Percentiles rank a stretch among this genome's conserved stretches.
These are phyloP conservation scores for Halocaridina rubra DNA, from an alignment of 2,888 invertebrate genomes.

Conservation along the genomic window DNA sequence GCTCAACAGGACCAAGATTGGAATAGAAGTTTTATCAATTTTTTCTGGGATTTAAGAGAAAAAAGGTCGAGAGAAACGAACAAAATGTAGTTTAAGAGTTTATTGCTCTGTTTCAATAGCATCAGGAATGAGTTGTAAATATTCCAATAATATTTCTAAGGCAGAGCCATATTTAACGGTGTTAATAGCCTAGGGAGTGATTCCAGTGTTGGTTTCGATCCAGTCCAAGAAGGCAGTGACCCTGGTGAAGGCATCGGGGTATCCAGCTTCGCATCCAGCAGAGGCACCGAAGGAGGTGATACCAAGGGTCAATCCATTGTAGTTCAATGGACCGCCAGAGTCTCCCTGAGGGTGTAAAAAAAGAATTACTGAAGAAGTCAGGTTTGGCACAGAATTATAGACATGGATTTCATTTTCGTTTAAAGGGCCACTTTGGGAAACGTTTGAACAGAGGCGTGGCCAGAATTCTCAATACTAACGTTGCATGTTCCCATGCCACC, in stretches of 20 bases:
- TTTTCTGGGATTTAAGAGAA: not conserved
- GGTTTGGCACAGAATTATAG: too few relatives aligned
- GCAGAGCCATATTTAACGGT: not conserved
- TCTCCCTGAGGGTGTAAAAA: too few relatives aligned
- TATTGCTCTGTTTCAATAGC: not conserved
- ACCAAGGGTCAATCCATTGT: conserved; percentile 66
- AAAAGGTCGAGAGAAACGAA: not conserved
- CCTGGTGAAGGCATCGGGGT: too few relatives aligned
- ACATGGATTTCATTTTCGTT: too few relatives aligned
- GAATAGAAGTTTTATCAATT: not conserved
- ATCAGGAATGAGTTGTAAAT: not conserved
- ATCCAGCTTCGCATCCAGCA: too few relatives aligned
- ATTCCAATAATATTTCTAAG: too few relatives aligned
- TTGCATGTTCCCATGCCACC: conserved; percentile 53
- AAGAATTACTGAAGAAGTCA: too few relatives aligned
- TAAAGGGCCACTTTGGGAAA: too few relatives aligned
- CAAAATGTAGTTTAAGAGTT: not conserved
- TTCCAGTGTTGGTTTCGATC: conserved; percentile 67
- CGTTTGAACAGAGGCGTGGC: too few relatives aligned
- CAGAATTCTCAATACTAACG: too few relatives aligned
- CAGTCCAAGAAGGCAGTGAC: conserved; percentile 67
- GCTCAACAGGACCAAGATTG: too few relatives aligned
- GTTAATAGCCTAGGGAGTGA: conserved; percentile 9
- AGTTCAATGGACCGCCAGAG: conserved; percentile 66
- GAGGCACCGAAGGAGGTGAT: conserved; percentile 68